A percentile compares a stretch with the other conserved stretches of the same genome.
These are phyloP conservation scores for Prunella fulvescens DNA, from an alignment of 2,113 vertebrate genomes.

Conservation along the genomic window DNA sequence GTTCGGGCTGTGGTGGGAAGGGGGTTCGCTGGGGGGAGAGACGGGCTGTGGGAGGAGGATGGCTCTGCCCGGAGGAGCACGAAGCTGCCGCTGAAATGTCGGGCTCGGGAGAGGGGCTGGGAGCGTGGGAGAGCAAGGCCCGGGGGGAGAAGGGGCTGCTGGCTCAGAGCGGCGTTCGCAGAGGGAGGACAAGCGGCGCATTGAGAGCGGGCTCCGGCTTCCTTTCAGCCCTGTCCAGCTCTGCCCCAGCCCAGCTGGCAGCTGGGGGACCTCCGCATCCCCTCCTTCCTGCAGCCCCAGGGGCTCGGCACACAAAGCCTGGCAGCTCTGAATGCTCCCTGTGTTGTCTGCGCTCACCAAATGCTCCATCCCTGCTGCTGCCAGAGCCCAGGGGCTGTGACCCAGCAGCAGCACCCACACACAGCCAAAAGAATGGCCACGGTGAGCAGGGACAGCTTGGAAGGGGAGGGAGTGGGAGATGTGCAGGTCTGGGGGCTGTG, in stretches of 20 bases:
- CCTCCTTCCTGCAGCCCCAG: not conserved
- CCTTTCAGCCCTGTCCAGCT: not conserved
- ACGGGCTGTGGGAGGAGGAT: not conserved
- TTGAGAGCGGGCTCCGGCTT: not conserved
- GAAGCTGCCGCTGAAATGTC: not conserved
- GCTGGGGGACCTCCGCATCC: not conserved
- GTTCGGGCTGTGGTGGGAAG: rapidly evolving
- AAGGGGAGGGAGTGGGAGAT: not conserved
- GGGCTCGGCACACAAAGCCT: not conserved
- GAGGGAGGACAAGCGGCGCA: not conserved
- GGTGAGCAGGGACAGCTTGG: rapidly evolving
- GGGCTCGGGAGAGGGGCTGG: not conserved
- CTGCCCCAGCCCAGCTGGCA: not conserved
- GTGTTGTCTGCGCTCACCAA: not conserved
- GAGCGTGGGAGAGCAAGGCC: not conserved
- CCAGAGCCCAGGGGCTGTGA: not conserved
- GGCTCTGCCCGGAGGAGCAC: not conserved
- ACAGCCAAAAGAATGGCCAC: rapidly evolving
- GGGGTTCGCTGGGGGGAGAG: not conserved
- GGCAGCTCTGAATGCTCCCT: slow-evolving; percentile 11
- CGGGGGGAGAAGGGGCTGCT: not conserved
- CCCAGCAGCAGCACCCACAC: not conserved
- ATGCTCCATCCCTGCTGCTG: not conserved
- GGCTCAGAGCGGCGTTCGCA: not conserved
- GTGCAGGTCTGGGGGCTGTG: rapidly evolving